phyloP scores from a whole-genome alignment of 2,797 vertebrate genomes.

The Fringilla coelebs region DNA sequence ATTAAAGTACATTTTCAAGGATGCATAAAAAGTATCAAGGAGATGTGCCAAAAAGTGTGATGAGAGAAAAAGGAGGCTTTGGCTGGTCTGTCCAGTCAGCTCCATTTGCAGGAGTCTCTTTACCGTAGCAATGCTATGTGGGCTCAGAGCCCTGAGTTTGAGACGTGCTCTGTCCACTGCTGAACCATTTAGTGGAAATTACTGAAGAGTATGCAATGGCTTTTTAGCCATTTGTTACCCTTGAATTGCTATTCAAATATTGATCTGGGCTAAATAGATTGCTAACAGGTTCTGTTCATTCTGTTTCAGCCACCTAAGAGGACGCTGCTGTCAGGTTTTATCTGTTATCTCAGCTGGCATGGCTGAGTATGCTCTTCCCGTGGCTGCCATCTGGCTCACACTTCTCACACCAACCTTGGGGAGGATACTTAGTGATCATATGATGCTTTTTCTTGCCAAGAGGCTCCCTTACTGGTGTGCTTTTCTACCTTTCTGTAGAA shows the following conservation, averaged over 20 bases:
- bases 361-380: conserved; percentile 47
- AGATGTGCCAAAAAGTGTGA: not conserved
- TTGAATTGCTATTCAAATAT: conserved; percentile 50
- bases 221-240: conserved; percentile 29
- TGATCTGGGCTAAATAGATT: conserved; percentile 38
- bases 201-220: not conserved
- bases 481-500: not conserved
- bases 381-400: conserved; percentile 55
- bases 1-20: not conserved
- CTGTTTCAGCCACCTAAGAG: conserved; percentile 31
- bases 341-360: conserved; percentile 52
- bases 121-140: not conserved
- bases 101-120: not conserved
- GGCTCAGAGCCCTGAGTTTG: not conserved
- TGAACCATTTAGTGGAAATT: conserved; percentile 38
- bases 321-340: conserved; percentile 43
- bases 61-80: not conserved
- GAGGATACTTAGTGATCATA: conserved; percentile 21
- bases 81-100: not conserved
- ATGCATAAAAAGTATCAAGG: not conserved
- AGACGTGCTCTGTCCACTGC: not conserved
- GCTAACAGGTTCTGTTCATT: conserved; percentile 45
- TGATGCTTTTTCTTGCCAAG: conserved; percentile 5
- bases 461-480: not conserved
- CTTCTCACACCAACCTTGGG: conserved; percentile 17